Conservation (phyloP, 2,888 invertebrate species). For the Trichogramma evanescens region DNA sequence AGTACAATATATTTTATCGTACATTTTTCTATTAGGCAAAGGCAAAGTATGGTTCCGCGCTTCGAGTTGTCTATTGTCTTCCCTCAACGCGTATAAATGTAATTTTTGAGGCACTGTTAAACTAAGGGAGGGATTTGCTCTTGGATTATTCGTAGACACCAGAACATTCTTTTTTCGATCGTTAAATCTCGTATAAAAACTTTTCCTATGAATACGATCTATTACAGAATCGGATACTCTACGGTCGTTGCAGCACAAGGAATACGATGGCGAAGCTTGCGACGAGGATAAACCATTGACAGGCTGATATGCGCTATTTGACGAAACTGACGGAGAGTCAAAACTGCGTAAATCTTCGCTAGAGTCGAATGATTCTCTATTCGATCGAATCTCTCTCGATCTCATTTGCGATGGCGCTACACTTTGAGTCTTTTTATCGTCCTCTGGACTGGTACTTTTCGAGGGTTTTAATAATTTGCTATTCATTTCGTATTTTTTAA, state of each 20-base stretch:
- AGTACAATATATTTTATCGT: too few relatives aligned
- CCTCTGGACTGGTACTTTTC: not conserved
- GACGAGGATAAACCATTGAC: constrained; percentile 48
- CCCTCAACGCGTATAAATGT: too few relatives aligned
- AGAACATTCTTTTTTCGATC: constrained; percentile 71
- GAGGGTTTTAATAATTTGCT: not conserved
- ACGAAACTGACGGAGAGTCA: constrained; percentile 64
- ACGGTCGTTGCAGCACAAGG: constrained; percentile 32
- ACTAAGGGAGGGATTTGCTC: constrained; percentile 26
- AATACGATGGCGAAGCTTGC: constrained; percentile 46
- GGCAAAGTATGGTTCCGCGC: too few relatives aligned
- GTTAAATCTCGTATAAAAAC: constrained; percentile 83
- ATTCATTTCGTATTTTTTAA: not conserved
- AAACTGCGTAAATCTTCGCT: constrained; percentile 54
- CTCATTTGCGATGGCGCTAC: too few relatives aligned
- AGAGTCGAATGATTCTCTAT: not conserved
- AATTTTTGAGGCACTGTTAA: not conserved
- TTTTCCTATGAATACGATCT: constrained; percentile 80
- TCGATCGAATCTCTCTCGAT: constrained; percentile 1
- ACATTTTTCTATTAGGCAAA: too few relatives aligned
- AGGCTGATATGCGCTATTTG: constrained; percentile 45
- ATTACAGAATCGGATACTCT: constrained; percentile 62
- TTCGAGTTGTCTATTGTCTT: too few relatives aligned
- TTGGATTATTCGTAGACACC: constrained; percentile 54
- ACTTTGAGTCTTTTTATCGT: not conserved